Percentiles rank a stretch among this genome's conserved stretches.
Evolutionary conservation across 2,113 vertebrate genomes (phyloP).

Genomic region (Gymnarchus niloticus): DNA sequence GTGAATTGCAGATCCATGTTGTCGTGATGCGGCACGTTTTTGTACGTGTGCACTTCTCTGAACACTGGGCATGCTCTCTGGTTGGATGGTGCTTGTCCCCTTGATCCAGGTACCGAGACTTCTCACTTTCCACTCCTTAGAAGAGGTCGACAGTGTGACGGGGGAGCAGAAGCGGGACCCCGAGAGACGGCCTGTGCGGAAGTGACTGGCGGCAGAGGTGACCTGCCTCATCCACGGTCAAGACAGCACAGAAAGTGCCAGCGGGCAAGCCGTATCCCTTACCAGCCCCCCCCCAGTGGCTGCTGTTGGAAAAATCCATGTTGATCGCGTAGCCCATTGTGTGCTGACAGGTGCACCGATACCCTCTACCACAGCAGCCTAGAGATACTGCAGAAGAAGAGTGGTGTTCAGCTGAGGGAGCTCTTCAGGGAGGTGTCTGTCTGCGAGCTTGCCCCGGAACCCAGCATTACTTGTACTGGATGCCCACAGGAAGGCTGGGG

Average conservation of each 20-base stretch:
- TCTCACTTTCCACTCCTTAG: constrained; percentile 85
- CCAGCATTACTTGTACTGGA: background rate
- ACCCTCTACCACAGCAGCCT: background rate
- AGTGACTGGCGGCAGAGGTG: constrained; percentile 88
- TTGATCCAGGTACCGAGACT: constrained; percentile 74
- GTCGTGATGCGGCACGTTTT: too few relatives aligned
- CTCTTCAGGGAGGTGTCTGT: background rate
- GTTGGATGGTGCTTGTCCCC: background rate
- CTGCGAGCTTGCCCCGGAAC: background rate
- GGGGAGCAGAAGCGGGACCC: constrained; percentile 76
- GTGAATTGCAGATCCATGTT: too few relatives aligned
- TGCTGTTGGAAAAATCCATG: background rate
- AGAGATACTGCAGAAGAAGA: background rate
- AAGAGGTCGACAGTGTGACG: constrained; percentile 83
- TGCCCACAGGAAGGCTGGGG: background rate
- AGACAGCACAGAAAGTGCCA: constrained; percentile 84
- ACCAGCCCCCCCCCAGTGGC: background rate
- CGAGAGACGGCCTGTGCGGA: constrained; percentile 79
- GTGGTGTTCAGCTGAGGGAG: background rate
- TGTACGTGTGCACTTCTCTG: too few relatives aligned
- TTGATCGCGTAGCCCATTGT: background rate
- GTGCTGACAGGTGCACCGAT: background rate
- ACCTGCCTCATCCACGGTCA: constrained; percentile 91
- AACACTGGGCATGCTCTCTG: background rate
- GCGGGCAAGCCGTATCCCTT: constrained; percentile 62